Evolutionary conservation across 2,113 vertebrate genomes (phyloP).

Genomic region (Dipodomys merriami): DNA sequence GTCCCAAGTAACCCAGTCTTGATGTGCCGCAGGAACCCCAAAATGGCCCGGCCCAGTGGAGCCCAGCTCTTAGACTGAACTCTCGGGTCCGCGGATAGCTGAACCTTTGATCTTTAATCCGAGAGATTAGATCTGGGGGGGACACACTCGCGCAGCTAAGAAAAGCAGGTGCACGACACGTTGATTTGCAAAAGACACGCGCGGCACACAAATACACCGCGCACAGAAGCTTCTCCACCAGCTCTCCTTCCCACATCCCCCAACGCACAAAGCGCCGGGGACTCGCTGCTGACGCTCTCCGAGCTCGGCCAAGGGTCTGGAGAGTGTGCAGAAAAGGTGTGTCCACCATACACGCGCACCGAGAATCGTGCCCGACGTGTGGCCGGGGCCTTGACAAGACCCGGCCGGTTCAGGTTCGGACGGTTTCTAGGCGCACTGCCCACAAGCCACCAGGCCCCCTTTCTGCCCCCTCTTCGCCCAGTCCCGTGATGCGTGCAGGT

Average conservation of each 20-base stretch:
- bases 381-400: neutral
- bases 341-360: neutral
- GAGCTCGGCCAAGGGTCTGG: neutral
- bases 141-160: neutral
- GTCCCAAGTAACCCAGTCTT: neutral
- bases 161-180: slow-evolving; percentile 67
- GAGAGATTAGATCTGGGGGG: slow-evolving; percentile 6
- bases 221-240: neutral
- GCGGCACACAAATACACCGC: neutral
- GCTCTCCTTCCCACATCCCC: neutral
- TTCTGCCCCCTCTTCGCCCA: neutral
- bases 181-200: slow-evolving; percentile 29
- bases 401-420: neutral
- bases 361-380: neutral
- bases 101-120: slow-evolving; percentile 46
- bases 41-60: neutral
- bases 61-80: neutral
- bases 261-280: neutral
- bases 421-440: neutral
- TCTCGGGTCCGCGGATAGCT: neutral
- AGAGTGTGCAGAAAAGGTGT: neutral
- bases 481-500: neutral
- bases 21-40: neutral
- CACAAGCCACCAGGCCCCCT: neutral
- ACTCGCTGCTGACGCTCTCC: neutral